A percentile compares a stretch with the other conserved stretches of the same genome.
Evolutionary conservation across 2,888 invertebrate genomes (phyloP).

Genomic region (Phymatocera aterrima): DNA sequence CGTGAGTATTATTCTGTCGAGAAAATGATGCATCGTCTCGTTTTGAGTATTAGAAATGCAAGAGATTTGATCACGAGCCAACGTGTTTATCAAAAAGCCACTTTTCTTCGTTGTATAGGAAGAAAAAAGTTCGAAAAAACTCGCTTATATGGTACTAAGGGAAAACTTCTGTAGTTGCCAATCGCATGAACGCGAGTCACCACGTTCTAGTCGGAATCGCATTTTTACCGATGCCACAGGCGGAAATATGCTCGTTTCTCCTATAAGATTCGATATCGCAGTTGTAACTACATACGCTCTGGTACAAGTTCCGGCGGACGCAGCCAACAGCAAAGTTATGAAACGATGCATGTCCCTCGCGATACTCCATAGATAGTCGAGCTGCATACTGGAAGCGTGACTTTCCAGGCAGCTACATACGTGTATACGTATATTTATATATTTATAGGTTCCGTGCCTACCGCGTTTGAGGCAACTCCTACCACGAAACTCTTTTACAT

Average conservation of each 20-base stretch:
- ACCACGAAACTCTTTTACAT: conserved; percentile 9
- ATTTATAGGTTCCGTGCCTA: conserved; percentile 36
- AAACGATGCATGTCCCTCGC: conserved; percentile 44
- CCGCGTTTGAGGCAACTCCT: conserved; percentile 18
- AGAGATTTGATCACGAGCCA: conserved; percentile 2
- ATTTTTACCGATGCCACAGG: conserved; percentile 14
- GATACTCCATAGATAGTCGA: conserved; percentile 41
- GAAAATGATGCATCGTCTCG: background rate
- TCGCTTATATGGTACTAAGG: background rate
- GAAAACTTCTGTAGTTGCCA: conserved; percentile 3
- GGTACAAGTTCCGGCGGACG: conserved; percentile 35
- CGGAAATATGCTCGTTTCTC: conserved; percentile 42
- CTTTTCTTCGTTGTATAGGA: background rate
- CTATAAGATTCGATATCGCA: conserved; percentile 37
- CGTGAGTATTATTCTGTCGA: background rate
- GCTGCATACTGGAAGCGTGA: conserved; percentile 33
- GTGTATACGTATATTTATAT: conserved; percentile 25
- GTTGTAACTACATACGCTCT: conserved; percentile 27
- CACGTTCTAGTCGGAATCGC: background rate
- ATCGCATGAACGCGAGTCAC: background rate
- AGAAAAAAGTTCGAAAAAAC: background rate
- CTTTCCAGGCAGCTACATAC: background rate
- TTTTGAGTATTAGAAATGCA: background rate
- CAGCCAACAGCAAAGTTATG: conserved; percentile 37
- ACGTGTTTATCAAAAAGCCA: conserved; percentile 9